phyloP scores from a whole-genome alignment of 2,113 vertebrate species.

The Epinephelus moara region DNA sequence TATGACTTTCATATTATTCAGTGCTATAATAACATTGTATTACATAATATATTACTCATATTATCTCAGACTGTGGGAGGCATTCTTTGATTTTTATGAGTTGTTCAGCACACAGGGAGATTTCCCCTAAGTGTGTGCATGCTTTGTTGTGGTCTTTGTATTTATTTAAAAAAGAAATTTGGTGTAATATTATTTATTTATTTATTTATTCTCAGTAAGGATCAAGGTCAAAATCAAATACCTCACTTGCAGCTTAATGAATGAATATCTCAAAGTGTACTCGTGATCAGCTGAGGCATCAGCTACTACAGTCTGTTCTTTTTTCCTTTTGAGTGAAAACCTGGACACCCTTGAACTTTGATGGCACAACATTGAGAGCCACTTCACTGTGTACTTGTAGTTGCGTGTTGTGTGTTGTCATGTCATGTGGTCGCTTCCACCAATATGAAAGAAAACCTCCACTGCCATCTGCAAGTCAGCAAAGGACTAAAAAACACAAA shows the following conservation, averaged over 20 bases:
- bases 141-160: background rate
- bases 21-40: background rate
- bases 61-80: background rate
- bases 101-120: background rate
- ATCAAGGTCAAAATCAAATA: background rate
- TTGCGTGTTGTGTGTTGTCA: constrained; percentile 6
- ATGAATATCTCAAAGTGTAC: background rate
- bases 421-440: background rate
- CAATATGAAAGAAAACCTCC: background rate
- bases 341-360: constrained; percentile 8
- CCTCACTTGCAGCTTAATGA: background rate
- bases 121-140: background rate
- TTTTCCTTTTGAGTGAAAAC: background rate
- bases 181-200: background rate
- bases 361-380: background rate
- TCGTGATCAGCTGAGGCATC: background rate
- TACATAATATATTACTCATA: background rate
- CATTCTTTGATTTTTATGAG: background rate
- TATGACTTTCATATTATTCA: too few species aligned
- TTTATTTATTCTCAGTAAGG: background rate
- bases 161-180: background rate
- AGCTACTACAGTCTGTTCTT: background rate
- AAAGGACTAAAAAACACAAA: background rate
- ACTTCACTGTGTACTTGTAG: background rate
- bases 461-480: background rate